A percentile compares a stretch with the other conserved stretches of the same genome.
Conservation (phyloP, 2,113 vertebrate genomes). For the Ovis canadensis region DNA sequence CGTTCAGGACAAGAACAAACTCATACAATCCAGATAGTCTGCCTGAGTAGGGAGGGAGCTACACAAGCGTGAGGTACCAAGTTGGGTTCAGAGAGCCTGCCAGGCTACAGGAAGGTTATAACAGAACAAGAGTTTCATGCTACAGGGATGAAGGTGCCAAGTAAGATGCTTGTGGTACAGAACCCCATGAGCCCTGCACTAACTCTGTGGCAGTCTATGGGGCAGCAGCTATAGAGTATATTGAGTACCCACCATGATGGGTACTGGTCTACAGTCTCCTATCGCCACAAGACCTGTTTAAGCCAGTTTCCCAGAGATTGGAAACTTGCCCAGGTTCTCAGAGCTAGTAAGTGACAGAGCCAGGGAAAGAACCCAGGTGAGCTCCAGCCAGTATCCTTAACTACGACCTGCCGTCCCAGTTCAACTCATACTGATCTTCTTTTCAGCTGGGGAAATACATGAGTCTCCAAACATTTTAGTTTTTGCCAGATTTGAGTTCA, state of each 20-base stretch:
- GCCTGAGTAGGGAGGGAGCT: neutral
- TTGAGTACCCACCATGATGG: fast-evolving
- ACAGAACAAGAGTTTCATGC: neutral
- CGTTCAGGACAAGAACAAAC: neutral
- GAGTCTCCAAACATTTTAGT: neutral
- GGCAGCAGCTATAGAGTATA: neutral
- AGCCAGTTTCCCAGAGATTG: neutral
- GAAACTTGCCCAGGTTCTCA: neutral
- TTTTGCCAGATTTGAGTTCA: neutral
- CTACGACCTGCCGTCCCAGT: neutral
- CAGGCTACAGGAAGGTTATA: neutral
- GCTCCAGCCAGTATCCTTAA: fast-evolving
- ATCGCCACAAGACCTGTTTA: fast-evolving
- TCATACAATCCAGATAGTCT: neutral
- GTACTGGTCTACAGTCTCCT: neutral
- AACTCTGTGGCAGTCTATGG: neutral
- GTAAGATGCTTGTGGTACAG: neutral
- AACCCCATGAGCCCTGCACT: neutral
- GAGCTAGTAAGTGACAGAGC: neutral
- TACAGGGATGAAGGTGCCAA: neutral
- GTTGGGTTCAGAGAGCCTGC: neutral
- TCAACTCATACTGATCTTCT: neutral
- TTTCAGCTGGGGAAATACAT: neutral
- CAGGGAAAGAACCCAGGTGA: neutral
- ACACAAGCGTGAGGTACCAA: neutral